A percentile compares a stretch with the other conserved stretches of the same genome.
phyloP scores from a whole-genome alignment of 2,888 invertebrate genomes.

The Beris morrisii region DNA sequence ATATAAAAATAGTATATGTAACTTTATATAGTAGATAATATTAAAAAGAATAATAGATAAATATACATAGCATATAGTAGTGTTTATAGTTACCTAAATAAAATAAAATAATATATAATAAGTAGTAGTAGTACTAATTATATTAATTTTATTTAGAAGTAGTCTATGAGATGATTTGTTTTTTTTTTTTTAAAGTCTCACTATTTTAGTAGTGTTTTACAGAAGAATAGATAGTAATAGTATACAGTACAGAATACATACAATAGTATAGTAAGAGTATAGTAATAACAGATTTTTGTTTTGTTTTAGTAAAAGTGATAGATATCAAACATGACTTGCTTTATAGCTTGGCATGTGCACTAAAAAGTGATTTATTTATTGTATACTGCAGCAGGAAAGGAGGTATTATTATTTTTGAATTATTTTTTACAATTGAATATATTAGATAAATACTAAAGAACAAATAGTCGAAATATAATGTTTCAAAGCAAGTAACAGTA shows the following conservation, averaged over 20 bases:
- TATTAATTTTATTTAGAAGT: slow-evolving; percentile 16
- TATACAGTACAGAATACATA: slow-evolving; percentile 2
- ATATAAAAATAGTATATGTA: slow-evolving; percentile 15
- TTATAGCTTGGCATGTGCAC: too few relatives aligned
- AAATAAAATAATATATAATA: slow-evolving; percentile 4
- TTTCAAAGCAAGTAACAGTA: too few relatives aligned
- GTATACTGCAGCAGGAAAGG: too few relatives aligned
- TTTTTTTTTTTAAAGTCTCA: slow-evolving; percentile 7
- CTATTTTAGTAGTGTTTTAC: not conserved
- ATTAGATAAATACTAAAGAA: too few relatives aligned
- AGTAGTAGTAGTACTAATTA: slow-evolving; percentile 12
- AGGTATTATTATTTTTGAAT: too few relatives aligned
- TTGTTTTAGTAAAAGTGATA: too few relatives aligned
- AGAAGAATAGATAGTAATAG: slow-evolving; percentile 1
- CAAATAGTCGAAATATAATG: too few relatives aligned
- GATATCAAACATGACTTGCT: too few relatives aligned
- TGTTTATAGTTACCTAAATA: slow-evolving; percentile 5
- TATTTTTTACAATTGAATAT: too few relatives aligned
- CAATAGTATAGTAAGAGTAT: too few relatives aligned
- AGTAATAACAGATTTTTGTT: too few relatives aligned
- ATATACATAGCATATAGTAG: slow-evolving; percentile 8
- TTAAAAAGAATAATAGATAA: slow-evolving; percentile 13
- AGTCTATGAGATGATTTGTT: slow-evolving; percentile 5
- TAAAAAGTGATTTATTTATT: too few relatives aligned
- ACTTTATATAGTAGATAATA: not conserved